These are phyloP conservation scores for Stenotaenia linearis DNA, from an alignment of 2,888 invertebrate genomes.

Conservation along the genomic window DNA sequence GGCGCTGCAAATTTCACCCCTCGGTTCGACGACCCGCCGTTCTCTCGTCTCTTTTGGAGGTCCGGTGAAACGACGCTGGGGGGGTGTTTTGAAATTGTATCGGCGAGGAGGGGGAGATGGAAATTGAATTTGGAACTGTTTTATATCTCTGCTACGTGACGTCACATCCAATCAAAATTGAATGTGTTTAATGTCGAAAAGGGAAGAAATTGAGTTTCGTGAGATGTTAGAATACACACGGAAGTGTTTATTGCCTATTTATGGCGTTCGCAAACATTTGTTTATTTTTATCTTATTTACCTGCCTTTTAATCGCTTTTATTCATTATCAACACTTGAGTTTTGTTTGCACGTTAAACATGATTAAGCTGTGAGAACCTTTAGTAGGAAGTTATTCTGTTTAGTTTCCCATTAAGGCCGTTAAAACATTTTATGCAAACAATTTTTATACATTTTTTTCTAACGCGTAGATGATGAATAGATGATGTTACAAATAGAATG, in stretches of 20 bases:
- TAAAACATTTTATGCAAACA: too few relatives aligned
- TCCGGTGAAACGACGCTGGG: constrained; percentile 1
- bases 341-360: too few relatives aligned
- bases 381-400: too few relatives aligned
- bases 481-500: too few relatives aligned
- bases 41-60: background rate
- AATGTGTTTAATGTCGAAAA: background rate
- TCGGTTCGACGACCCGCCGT: constrained; percentile 11
- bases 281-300: background rate
- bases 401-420: too few relatives aligned
- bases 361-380: too few relatives aligned
- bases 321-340: background rate
- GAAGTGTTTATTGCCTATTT: background rate
- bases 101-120: background rate
- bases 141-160: background rate
- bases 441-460: too few relatives aligned
- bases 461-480: too few relatives aligned
- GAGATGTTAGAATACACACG: background rate
- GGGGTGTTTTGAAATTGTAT: constrained; percentile 7
- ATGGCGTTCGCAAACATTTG: background rate
- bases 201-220: background rate
- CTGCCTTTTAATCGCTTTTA: background rate
- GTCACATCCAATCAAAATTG: background rate
- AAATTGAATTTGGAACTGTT: background rate
- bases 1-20: constrained; percentile 19